A percentile compares a stretch with the other conserved stretches of the same genome.
These are phyloP conservation scores for Zeuzera pyrina DNA, from an alignment of 2,888 invertebrate genomes.

Conservation along the genomic window DNA sequence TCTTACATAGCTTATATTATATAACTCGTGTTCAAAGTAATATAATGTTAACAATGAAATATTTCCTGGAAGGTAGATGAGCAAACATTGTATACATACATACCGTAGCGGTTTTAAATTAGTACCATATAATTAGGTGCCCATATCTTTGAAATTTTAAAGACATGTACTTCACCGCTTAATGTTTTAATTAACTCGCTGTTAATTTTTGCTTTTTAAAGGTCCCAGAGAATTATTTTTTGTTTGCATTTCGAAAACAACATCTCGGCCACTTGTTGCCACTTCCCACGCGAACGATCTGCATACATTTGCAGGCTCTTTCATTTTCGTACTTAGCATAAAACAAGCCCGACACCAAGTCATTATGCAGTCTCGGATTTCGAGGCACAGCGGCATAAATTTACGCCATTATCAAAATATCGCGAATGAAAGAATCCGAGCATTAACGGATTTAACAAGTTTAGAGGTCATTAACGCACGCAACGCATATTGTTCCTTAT, in stretches of 20 bases:
- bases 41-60: too few relatives aligned
- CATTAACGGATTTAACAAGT: conserved; percentile 52
- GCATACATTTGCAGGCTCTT: conserved; percentile 65
- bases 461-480: conserved; percentile 63
- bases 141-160: too few relatives aligned
- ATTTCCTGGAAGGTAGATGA: too few relatives aligned
- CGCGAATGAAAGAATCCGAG: conserved; percentile 54
- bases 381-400: conserved; percentile 60
- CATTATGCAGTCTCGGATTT: conserved; percentile 66
- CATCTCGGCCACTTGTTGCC: conserved; percentile 63
- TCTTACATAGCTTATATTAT: too few relatives aligned
- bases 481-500: conserved; percentile 40
- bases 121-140: too few relatives aligned
- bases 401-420: conserved; percentile 70
- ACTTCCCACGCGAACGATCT: conserved; percentile 68
- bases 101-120: too few relatives aligned
- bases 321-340: conserved; percentile 65
- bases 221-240: conserved; percentile 29
- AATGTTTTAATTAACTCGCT: conserved; percentile 51
- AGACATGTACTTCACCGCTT: too few relatives aligned
- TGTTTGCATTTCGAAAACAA: conserved; percentile 34
- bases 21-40: too few relatives aligned
- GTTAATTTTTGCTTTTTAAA: conserved; percentile 41
- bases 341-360: conserved; percentile 64
- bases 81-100: too few relatives aligned